Percentiles rank a stretch among this genome's conserved stretches.
Evolutionary conservation across 2,888 invertebrate species (phyloP).

Genomic region (Melanargia galathea): DNA sequence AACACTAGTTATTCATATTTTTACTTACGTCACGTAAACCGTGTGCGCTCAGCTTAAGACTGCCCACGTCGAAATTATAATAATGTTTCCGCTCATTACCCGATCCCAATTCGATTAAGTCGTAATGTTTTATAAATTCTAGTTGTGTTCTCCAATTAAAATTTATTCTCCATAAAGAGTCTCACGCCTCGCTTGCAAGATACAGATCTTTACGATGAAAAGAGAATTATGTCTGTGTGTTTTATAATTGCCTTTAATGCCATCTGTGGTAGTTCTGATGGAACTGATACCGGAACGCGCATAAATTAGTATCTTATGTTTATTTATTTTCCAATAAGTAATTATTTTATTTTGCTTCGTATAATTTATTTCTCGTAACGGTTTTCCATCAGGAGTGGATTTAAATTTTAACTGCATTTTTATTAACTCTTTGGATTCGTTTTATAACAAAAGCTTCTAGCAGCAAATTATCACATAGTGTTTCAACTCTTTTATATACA

Average conservation of each 20-base stretch:
- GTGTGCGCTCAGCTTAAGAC: constrained; percentile 43
- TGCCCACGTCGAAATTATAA: constrained; percentile 70
- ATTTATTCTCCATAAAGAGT: constrained; percentile 66
- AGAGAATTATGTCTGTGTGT: constrained; percentile 59
- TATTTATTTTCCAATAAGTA: constrained; percentile 30
- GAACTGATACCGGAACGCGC: constrained; percentile 48
- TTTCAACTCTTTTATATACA: too few relatives aligned
- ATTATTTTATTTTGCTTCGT: constrained; percentile 16
- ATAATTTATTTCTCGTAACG: not conserved
- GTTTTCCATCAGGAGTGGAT: not conserved
- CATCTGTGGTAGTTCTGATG: constrained; percentile 55
- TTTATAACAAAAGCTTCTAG: too few relatives aligned
- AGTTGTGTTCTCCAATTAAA: constrained; percentile 73
- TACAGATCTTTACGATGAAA: constrained; percentile 49
- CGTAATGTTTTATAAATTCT: constrained; percentile 70
- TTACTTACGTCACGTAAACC: not conserved
- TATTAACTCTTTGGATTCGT: not conserved
- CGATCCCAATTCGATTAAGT: constrained; percentile 73
- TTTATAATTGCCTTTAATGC: constrained; percentile 67
- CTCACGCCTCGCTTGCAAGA: constrained; percentile 50
- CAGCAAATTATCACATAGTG: too few relatives aligned
- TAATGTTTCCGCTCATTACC: constrained; percentile 77
- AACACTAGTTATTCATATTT: not conserved
- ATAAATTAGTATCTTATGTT: constrained; percentile 49
- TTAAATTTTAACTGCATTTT: not conserved